Conservation (phyloP, 2,113 vertebrate genomes). For the Zosterops borbonicus region DNA sequence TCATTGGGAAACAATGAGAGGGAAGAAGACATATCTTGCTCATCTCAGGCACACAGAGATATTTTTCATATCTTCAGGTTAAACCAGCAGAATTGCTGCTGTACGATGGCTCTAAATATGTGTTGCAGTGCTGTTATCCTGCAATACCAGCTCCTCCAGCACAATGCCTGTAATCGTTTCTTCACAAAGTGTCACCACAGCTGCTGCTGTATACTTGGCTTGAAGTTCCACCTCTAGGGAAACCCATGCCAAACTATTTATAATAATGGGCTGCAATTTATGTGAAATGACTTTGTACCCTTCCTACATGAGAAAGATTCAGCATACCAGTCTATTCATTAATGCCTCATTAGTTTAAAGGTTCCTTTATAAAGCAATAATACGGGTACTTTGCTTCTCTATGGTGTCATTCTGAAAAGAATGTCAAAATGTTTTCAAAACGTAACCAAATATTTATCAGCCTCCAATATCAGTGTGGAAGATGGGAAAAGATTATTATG, state of each 20-base stretch:
- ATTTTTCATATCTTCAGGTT: neutral
- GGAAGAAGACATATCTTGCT: neutral
- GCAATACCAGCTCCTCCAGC: neutral
- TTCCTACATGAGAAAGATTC: slow-evolving; percentile 14
- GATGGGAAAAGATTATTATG: neutral
- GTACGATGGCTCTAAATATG: neutral
- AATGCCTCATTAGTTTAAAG: slow-evolving; percentile 34
- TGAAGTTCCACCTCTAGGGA: slow-evolving; percentile 35
- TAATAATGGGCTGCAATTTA: slow-evolving; percentile 44
- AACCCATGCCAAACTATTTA: slow-evolving; percentile 35
- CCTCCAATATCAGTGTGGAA: neutral
- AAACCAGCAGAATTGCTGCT: neutral
- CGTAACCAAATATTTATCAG: neutral
- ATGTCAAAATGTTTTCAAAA: slow-evolving; percentile 6
- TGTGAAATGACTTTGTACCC: slow-evolving; percentile 26
- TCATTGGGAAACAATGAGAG: neutral
- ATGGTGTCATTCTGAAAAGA: neutral
- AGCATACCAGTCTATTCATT: neutral
- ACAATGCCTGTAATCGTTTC: neutral
- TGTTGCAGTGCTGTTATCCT: neutral
- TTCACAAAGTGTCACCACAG: slow-evolving; percentile 36
- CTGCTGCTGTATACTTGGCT: slow-evolving; percentile 39
- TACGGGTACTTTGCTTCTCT: neutral
- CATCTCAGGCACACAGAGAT: neutral
- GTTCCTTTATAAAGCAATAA: slow-evolving; percentile 27